These are phyloP conservation scores for Scaptodrosophila latifasciaeformis DNA, from an alignment of 2,888 invertebrate species.

Conservation along the genomic window DNA sequence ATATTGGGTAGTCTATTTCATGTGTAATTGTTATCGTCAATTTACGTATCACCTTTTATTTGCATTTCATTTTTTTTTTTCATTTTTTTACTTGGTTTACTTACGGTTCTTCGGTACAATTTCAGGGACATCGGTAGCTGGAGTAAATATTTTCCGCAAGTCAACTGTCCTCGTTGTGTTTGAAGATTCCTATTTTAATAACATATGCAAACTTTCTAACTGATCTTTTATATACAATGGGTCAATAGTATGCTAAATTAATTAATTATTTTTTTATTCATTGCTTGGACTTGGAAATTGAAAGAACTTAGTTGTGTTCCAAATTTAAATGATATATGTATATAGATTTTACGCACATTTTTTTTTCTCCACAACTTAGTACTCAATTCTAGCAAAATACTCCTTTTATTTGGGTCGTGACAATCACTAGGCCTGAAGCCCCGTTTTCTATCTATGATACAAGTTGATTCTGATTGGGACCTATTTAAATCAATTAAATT, in stretches of 20 bases:
- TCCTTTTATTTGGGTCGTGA: conserved; percentile 84
- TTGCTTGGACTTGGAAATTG: no score
- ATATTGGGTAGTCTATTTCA: no score
- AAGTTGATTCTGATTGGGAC: conserved; percentile 76
- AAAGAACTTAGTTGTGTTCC: no score
- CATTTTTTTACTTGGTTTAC: conserved; percentile 43
- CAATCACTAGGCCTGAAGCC: conserved; percentile 92
- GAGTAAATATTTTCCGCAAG: conserved; percentile 91
- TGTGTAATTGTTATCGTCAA: no score
- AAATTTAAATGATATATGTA: no score
- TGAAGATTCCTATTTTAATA: conserved; percentile 57
- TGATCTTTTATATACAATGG: conserved; percentile 63
- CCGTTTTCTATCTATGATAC: conserved; percentile 81
- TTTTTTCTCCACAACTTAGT: conserved; percentile 82
- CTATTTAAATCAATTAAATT: conserved; percentile 12
- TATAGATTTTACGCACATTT: conserved; percentile 77
- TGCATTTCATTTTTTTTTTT: no score
- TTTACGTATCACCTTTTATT: conserved; percentile 61
- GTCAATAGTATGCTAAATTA: no score
- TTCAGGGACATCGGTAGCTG: conserved; percentile 88
- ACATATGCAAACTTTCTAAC: conserved; percentile 28
- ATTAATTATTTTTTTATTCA: no score
- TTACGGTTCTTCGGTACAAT: conserved; percentile 84
- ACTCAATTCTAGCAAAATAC: conserved; percentile 87
- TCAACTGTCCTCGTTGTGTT: conserved; percentile 80